A percentile compares a stretch with the other conserved stretches of the same genome.
Evolutionary conservation across 2,113 vertebrate genomes (phyloP).

Genomic region (Engystomops pustulosus): DNA sequence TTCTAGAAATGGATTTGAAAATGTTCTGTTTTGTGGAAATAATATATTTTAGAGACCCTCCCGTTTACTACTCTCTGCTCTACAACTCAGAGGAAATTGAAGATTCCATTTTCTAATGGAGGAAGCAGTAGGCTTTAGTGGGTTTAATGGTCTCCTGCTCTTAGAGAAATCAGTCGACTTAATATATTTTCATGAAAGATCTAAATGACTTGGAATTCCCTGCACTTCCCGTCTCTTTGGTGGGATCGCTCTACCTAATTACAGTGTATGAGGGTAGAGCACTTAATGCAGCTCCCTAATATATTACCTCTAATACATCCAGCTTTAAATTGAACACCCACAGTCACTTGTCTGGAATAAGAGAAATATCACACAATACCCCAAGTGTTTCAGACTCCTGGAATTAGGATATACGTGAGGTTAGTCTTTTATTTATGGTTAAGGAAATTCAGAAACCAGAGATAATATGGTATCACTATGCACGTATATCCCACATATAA

Average conservation of each 20-base stretch:
- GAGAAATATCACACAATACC: background rate
- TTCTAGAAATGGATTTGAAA: too few relatives aligned
- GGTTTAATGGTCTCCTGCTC: background rate
- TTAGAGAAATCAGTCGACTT: background rate
- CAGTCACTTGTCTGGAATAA: background rate
- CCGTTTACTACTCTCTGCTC: background rate
- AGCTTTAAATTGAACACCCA: background rate
- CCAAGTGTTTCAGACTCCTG: background rate
- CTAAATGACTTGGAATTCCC: background rate
- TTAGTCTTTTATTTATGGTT: too few relatives aligned
- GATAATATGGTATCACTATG: too few relatives aligned
- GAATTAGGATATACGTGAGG: too few relatives aligned
- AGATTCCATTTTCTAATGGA: background rate
- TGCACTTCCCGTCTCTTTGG: background rate
- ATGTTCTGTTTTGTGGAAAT: background rate
- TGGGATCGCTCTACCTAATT: background rate
- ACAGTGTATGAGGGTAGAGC: background rate
- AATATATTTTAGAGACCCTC: background rate
- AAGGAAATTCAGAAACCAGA: too few relatives aligned
- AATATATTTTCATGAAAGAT: conserved; percentile 20
- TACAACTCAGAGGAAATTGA: background rate
- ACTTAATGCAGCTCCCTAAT: background rate
- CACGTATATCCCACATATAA: too few relatives aligned
- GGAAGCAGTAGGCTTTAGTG: conserved; percentile 8
- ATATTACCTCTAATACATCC: background rate